Conservation (phyloP, 1,140 invertebrate genomes). For the Dufourea novaeangliae region DNA sequence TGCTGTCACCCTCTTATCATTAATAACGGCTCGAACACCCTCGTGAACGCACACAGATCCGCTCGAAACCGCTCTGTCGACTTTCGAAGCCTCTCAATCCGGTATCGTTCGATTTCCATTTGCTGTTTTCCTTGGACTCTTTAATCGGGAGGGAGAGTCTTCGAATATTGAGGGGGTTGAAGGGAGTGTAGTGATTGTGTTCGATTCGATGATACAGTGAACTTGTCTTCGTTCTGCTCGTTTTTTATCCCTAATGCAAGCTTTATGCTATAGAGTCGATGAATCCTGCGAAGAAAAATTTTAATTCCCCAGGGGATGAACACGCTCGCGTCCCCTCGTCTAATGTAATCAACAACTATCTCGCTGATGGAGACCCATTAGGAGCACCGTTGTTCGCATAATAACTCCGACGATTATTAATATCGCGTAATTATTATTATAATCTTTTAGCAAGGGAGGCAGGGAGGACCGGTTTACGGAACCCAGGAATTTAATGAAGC, state of each 20-base stretch:
- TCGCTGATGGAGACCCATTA: constrained; percentile 25
- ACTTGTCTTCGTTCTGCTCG: not conserved
- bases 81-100: constrained; percentile 23
- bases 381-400: constrained; percentile 4
- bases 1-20: constrained; percentile 66
- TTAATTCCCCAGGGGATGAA: not conserved
- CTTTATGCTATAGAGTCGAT: too few relatives aligned
- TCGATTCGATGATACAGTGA: not conserved
- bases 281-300: not conserved
- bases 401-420: constrained; percentile 61
- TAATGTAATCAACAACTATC: constrained; percentile 26
- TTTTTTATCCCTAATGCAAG: not conserved
- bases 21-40: constrained; percentile 62
- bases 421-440: constrained; percentile 65
- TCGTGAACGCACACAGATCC: too few relatives aligned
- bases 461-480: constrained; percentile 41
- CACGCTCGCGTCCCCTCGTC: not conserved
- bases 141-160: too few relatives aligned
- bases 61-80: constrained; percentile 10
- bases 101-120: constrained; percentile 32
- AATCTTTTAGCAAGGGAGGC: constrained; percentile 50
- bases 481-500: constrained; percentile 66
- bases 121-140: not conserved
- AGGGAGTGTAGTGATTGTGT: constrained; percentile 7
- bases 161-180: not conserved